Percentiles rank a stretch among this genome's conserved stretches.
phyloP scores from a whole-genome alignment of 2,113 vertebrate genomes.

The Mustela lutreola region DNA sequence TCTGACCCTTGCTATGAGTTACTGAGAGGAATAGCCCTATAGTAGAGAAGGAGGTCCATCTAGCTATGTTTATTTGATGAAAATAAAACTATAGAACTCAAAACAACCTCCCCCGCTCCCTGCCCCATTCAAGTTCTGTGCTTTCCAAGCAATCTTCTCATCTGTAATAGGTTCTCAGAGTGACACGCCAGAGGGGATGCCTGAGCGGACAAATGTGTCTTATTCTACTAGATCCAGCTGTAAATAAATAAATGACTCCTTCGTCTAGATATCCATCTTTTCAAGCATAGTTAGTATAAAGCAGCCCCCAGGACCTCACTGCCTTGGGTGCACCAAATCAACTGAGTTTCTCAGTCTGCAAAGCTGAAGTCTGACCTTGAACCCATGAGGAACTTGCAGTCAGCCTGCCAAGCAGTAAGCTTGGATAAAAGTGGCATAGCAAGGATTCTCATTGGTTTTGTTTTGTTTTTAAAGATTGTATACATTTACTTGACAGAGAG shows the following conservation, averaged over 20 bases:
- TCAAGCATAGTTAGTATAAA: background rate
- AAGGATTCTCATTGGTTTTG: background rate
- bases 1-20: background rate
- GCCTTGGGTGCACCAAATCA: background rate
- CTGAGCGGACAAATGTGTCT: background rate
- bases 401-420: background rate
- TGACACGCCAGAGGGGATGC: background rate
- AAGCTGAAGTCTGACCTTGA: background rate
- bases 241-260: slow-evolving; percentile 12
- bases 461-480: no score
- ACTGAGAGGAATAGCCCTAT: background rate
- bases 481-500: no score
- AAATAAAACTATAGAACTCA: slow-evolving; percentile 26
- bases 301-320: background rate
- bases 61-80: background rate
- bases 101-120: background rate
- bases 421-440: background rate
- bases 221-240: background rate
- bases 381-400: background rate
- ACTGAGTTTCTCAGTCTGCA: background rate
- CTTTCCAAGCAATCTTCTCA: background rate
- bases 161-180: background rate
- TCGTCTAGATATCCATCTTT: background rate
- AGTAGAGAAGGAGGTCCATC: background rate
- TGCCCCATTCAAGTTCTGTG: background rate